Evolutionary conservation across 2,113 vertebrate species (phyloP).

Genomic region (Protobothrops flavoviridis): DNA sequence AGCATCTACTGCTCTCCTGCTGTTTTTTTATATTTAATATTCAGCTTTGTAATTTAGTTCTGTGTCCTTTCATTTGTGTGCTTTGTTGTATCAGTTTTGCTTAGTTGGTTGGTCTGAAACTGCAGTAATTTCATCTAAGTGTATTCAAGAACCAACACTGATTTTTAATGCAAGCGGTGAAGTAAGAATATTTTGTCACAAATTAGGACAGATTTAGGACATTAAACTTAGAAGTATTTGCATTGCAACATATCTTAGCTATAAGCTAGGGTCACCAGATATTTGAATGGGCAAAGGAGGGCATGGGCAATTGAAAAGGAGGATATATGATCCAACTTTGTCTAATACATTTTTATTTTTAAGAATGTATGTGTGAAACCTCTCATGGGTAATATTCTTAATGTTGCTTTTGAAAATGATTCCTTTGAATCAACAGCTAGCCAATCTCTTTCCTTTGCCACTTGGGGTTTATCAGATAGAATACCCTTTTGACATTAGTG

Average conservation of each 20-base stretch:
- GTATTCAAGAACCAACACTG: background rate
- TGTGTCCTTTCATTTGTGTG: constrained; percentile 21
- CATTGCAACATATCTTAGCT: background rate
- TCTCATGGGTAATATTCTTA: background rate
- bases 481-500: background rate
- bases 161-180: background rate
- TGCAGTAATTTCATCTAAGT: background rate
- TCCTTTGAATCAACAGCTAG: background rate
- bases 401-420: background rate
- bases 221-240: background rate
- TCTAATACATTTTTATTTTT: background rate
- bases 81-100: constrained; percentile 2
- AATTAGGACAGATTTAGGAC: background rate
- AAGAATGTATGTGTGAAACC: background rate
- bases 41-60: constrained; percentile 15
- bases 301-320: background rate
- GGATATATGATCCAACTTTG: background rate
- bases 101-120: constrained; percentile 1
- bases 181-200: background rate
- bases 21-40: constrained; percentile 20
- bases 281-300: background rate
- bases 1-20: constrained; percentile 1
- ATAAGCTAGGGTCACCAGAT: background rate
- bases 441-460: background rate
- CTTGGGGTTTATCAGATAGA: background rate